Conservation (phyloP, 2,113 vertebrate genomes). For the Calcarius ornatus region DNA sequence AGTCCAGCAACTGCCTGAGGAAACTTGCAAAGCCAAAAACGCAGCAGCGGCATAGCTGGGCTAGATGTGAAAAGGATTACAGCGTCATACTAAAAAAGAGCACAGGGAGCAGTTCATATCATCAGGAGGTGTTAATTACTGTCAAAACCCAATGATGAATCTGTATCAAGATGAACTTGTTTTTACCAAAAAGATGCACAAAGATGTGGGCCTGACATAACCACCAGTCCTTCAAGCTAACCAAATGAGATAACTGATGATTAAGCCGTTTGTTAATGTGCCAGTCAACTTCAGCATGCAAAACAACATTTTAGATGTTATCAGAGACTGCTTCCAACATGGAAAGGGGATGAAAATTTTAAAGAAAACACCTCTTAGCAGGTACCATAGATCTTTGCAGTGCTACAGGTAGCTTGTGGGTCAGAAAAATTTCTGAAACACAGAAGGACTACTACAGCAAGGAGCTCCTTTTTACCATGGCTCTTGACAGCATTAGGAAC, state of each 20-base stretch:
- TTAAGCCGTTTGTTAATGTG: neutral
- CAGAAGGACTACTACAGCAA: neutral
- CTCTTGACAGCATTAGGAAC: neutral
- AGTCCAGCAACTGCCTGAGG: neutral
- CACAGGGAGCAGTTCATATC: neutral
- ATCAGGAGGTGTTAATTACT: neutral
- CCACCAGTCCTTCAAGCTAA: neutral
- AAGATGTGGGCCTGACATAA: neutral
- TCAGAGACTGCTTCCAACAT: neutral
- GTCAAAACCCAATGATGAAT: neutral
- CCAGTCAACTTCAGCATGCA: neutral
- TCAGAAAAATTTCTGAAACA: neutral
- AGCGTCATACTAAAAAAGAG: neutral
- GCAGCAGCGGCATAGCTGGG: neutral
- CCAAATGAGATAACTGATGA: neutral
- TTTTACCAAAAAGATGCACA: neutral
- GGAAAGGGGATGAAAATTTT: neutral
- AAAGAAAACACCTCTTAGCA: neutral
- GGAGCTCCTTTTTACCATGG: neutral
- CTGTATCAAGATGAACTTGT: neutral
- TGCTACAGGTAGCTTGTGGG: neutral
- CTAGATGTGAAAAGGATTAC: neutral
- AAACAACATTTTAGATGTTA: neutral
- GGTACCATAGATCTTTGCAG: neutral
- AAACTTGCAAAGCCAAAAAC: neutral